Evolutionary conservation across 2,888 invertebrate species (phyloP).

Genomic region (Pseudococcus jackbeardsleyi): DNA sequence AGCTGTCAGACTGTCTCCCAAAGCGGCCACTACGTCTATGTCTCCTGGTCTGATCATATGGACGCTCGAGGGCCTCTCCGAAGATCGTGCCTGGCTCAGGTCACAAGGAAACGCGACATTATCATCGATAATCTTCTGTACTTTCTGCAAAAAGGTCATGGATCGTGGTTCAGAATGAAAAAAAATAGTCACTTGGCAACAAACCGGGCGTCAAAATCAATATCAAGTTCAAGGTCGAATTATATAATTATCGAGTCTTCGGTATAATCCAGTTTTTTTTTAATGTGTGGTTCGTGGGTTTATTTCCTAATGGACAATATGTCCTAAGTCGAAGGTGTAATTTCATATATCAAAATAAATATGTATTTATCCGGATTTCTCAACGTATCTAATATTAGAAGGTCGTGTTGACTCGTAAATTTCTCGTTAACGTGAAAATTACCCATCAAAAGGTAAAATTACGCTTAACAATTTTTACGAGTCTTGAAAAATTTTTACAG

Average conservation of each 20-base stretch:
- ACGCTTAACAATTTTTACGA: neutral
- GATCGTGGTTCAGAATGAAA: neutral
- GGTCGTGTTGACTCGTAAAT: neutral
- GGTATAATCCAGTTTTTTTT: neutral
- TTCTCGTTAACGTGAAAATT: constrained; percentile 3
- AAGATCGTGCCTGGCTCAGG: constrained; percentile 69
- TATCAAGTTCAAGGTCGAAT: neutral
- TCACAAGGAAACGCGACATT: constrained; percentile 70
- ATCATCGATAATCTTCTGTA: constrained; percentile 69
- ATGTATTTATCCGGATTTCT: neutral
- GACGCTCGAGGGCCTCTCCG: constrained; percentile 72
- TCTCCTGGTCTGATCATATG: constrained; percentile 76
- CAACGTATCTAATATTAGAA: neutral
- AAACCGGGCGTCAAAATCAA: neutral
- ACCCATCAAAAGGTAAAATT: neutral
- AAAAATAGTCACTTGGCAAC: neutral
- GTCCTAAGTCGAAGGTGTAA: neutral
- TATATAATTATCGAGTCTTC: neutral
- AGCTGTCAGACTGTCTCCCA: constrained; percentile 77
- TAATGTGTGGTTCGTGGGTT: neutral
- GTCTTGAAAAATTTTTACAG: neutral
- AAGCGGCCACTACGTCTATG: constrained; percentile 75
- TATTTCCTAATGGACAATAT: neutral
- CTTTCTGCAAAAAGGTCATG: constrained; percentile 66
- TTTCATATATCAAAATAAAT: neutral